Evolutionary conservation across 2,888 invertebrate species (phyloP).

Genomic region (Epirrhoe tristata): DNA sequence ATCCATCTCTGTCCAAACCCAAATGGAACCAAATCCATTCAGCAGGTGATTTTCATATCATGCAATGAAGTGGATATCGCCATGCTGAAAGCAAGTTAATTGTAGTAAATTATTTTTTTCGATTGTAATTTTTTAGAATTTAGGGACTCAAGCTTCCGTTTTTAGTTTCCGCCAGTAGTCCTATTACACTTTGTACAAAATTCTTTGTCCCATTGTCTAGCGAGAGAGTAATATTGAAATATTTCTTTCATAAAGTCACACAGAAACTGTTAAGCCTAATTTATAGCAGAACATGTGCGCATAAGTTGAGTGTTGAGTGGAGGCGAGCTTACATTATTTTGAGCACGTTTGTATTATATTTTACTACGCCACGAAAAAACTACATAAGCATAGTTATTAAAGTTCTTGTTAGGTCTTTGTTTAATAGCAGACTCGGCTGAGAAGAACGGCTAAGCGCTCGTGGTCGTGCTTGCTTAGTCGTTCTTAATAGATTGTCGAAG

Average conservation of each 20-base stretch:
- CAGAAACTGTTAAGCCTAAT: constrained; percentile 29
- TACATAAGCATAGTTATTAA: background rate
- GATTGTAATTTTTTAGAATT: background rate
- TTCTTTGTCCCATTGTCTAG: constrained; percentile 20
- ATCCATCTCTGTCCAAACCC: too few relatives aligned
- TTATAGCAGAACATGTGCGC: constrained; percentile 30
- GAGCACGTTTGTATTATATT: constrained; percentile 8
- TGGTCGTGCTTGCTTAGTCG: too few relatives aligned
- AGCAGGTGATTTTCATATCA: too few relatives aligned
- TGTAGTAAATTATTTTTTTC: background rate
- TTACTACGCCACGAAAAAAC: background rate
- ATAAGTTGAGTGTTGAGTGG: constrained; percentile 25
- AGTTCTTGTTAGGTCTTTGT: too few relatives aligned
- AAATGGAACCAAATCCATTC: too few relatives aligned
- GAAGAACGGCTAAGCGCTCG: too few relatives aligned
- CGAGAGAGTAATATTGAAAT: constrained; percentile 34
- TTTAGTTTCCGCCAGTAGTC: background rate
- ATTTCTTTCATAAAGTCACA: constrained; percentile 36
- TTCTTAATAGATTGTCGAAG: too few relatives aligned
- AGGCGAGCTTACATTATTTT: constrained; percentile 2
- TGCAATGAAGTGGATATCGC: too few relatives aligned
- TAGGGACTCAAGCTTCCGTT: background rate
- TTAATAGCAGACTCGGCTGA: too few relatives aligned
- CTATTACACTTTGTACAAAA: background rate
- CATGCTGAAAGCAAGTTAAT: too few relatives aligned